Evolutionary conservation across 1,140 invertebrate genomes (phyloP), one percentile per base, ranked within the genome.

Genomic region (Pemphigus obesinymphae): DNA sequence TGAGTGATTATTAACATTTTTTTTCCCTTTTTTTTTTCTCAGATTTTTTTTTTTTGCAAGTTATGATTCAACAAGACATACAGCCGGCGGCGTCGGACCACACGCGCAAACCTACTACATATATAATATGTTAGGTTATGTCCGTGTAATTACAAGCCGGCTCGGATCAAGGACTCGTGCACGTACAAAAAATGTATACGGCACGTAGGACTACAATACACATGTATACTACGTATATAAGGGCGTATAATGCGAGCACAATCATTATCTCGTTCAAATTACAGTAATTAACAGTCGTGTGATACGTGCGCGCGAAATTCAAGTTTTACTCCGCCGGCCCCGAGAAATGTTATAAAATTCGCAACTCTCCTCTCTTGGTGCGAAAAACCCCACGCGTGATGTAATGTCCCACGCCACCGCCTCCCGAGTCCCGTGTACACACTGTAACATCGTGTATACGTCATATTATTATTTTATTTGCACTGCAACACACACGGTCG

Each of bases 241-340:
- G 61, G 61, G 61, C 61, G 61, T 66, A 26, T 26, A 23, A 23
- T 43, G 15, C 66, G 37, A 70, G 37, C 34, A 43, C n/a, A n/a
- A n/a, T n/a, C n/a, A 70, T 43, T 70, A 70, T 43, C n/a, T 70
- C 37, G 66, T 70, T 43, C 11, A 17, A 70, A 70, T 70, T 70
- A 70, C 34, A 43, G 66, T 43, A 10, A 70, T 70, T 70, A 70
- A 70, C 37, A 20, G 34, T 13, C n/a, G 37, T n/a, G 29, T 55
- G 53, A n/a, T 20, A 7, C n/a, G 58, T 23, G 34, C 11, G 34
- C 1, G 63, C 66, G 8, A 70, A 70, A 43, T 37, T 70, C 34
- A 37, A 70, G 66, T 70, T 70, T 70, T n/a, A 26, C 11, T 40
- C 37, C n/a, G n/a, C 5, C 37, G 61, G 34, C 31, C 2, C 2